Evolutionary conservation across 37 sponge, comb jelly and placozoan genomes (phyloP), one percentile per base, ranked within the genome.

Genomic region (Crambe crambe): DNA sequence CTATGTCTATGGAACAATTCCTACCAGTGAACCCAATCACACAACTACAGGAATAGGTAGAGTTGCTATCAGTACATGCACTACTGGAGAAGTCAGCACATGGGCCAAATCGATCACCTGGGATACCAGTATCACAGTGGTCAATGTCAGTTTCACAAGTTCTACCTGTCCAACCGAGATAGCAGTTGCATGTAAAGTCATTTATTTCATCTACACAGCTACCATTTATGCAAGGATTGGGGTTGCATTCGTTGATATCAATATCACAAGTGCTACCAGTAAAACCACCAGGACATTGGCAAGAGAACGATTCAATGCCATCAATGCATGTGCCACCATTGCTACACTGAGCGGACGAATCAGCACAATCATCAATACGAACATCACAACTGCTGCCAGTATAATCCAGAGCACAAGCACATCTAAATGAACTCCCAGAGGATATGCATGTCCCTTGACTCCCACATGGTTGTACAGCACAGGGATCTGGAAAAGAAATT

Each of bases 251-350:
- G n/a, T n/a, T n/a, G n/a, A n/a, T n/a, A n/a, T n/a, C n/a, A n/a
- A n/a, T n/a, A n/a, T n/a, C n/a, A n/a, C n/a, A n/a, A n/a, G n/a
- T n/a, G n/a, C n/a, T n/a, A n/a, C n/a, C n/a, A n/a, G n/a, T n/a
- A 66, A 66, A 66, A 1, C 34, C 34, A 66, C 35, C 17, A 31
- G 41, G 15, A 74, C 74, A 74, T 27, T 56, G 51, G 26, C 26
- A 51, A 5, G 41, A 31, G 30, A 18, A 1, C 12, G 57, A 1
- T 44, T 30, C 56, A 74, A 4, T 5, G 29, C 21, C 43, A 1
- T 29, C 35, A 26, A n/a, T 54, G 58, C 74, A 74, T 30, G 57
- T 74, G 6, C 67, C 51, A 15, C 51, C 51, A 47, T 47, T 47
- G 51, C n/a, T n/a, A n/a, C n/a, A n/a, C n/a, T n/a, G n/a, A n/a